A percentile compares a stretch with the other conserved stretches of the same genome.
Evolutionary conservation across 2,113 vertebrate genomes (phyloP).

Genomic region (Semnornis frantzii): DNA sequence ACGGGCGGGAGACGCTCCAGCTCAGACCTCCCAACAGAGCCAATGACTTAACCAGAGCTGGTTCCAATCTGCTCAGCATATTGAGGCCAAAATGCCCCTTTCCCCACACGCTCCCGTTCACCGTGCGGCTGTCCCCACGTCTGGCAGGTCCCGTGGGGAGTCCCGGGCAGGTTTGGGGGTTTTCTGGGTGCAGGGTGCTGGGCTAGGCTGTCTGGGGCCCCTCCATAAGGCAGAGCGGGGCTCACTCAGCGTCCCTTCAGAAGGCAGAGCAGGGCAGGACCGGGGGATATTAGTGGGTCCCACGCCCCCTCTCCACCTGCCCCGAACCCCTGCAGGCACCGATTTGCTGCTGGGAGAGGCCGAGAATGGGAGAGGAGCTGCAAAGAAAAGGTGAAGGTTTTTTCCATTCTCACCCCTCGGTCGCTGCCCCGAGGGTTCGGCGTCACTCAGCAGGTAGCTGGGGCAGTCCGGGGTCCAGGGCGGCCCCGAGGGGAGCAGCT

Average conservation of each 20-base stretch:
- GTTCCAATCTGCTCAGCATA: conserved; percentile 60
- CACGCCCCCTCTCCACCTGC: not conserved
- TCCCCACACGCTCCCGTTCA: not conserved
- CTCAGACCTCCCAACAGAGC: conserved; percentile 67
- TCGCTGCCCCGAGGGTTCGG: not conserved
- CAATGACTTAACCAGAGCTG: conserved; percentile 66
- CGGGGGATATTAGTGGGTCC: not conserved
- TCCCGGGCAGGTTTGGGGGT: not conserved
- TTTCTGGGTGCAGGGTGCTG: not conserved
- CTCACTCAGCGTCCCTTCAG: not conserved
- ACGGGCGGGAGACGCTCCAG: conserved; percentile 52
- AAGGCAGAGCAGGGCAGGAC: not conserved
- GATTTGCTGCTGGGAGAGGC: not conserved
- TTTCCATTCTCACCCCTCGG: not conserved
- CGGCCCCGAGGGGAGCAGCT: conserved; percentile 55
- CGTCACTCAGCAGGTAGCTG: conserved; percentile 62
- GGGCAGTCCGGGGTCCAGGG: conserved; percentile 53
- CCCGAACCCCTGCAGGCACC: not conserved
- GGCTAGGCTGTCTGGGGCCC: too few species aligned
- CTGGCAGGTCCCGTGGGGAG: not conserved
- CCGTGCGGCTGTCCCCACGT: not conserved
- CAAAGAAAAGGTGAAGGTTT: not conserved
- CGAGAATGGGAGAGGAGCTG: not conserved
- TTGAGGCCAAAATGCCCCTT: conserved; percentile 44
- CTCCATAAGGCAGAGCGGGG: not conserved